Evolutionary conservation across 2,797 vertebrate genomes (phyloP).

Genomic region (Numenius phaeopus): DNA sequence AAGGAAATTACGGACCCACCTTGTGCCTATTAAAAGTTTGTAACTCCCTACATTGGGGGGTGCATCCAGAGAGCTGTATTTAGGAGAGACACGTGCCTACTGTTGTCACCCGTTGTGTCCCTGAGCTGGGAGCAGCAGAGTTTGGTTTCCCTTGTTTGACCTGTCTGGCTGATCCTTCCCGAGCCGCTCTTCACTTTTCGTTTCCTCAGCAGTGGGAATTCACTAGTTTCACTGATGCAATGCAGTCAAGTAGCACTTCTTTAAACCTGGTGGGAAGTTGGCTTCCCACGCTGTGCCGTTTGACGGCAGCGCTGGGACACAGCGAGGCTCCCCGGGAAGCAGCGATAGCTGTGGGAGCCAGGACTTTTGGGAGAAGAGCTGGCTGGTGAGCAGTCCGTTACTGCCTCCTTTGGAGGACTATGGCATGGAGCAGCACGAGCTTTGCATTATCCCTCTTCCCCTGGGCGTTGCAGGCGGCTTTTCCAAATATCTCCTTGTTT

Average conservation of each 20-base stretch:
- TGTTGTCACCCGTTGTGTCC: neutral
- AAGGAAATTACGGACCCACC: neutral
- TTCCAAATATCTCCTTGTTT: neutral
- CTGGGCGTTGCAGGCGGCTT: neutral
- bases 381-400: neutral
- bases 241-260: neutral
- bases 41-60: neutral
- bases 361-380: neutral
- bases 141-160: neutral
- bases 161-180: neutral
- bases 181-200: neutral
- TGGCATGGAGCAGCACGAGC: neutral
- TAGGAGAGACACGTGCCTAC: neutral
- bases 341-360: neutral
- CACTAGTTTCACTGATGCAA: neutral
- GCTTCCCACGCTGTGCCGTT: neutral
- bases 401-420: neutral
- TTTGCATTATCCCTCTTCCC: neutral
- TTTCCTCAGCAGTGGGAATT: neutral
- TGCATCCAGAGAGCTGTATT: neutral
- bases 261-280: neutral
- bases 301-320: neutral
- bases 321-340: neutral
- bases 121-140: neutral
- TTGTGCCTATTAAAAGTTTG: neutral